Conservation (phyloP, 2,113 vertebrate genomes). For the Oryzias melastigma region DNA sequence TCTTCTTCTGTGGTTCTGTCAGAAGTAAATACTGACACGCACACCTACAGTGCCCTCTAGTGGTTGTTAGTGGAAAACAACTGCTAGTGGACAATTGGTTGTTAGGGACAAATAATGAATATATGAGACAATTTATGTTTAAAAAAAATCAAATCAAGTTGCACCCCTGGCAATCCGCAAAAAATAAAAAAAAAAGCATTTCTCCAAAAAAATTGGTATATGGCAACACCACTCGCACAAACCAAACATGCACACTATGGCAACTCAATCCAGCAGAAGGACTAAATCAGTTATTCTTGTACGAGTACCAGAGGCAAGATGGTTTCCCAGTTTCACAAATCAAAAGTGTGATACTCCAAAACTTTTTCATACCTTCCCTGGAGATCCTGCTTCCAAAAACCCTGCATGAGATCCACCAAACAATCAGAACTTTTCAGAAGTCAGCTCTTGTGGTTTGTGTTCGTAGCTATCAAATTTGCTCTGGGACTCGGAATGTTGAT, state of each 20-base stretch:
- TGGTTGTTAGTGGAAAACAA: too few species aligned
- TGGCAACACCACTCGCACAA: too few species aligned
- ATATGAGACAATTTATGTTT: too few species aligned
- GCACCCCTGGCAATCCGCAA: too few species aligned
- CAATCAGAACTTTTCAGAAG: constrained; percentile 1
- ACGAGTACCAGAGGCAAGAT: background rate
- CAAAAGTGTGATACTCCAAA: constrained; percentile 42
- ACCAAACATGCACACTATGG: background rate
- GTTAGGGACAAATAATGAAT: too few species aligned
- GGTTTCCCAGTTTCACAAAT: background rate
- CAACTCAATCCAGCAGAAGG: background rate
- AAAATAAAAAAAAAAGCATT: too few species aligned
- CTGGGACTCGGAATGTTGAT: constrained; percentile 29
- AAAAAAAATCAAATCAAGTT: too few species aligned
- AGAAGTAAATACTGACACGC: too few species aligned
- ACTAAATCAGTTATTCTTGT: background rate
- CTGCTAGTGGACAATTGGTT: too few species aligned
- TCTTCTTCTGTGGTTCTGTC: too few species aligned
- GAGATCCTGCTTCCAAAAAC: constrained; percentile 23
- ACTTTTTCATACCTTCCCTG: constrained; percentile 39
- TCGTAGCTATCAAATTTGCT: constrained; percentile 5
- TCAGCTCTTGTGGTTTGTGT: background rate
- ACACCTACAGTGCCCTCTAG: too few species aligned
- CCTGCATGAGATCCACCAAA: constrained; percentile 7
- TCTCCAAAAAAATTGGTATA: too few species aligned